phyloP scores from a whole-genome alignment of 2,797 vertebrate species.

The Urosaurus nigricauda region DNA sequence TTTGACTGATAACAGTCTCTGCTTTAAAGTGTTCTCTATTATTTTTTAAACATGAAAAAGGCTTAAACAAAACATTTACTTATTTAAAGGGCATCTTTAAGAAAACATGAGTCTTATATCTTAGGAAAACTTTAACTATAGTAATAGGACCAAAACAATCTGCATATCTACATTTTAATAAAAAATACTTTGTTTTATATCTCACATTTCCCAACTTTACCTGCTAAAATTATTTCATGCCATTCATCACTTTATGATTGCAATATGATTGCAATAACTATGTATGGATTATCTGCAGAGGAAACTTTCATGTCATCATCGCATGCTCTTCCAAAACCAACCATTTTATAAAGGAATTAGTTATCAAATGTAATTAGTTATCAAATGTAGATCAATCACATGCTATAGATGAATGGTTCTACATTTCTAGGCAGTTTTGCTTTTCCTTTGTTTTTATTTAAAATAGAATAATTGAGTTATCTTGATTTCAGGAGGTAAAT shows the following conservation, averaged over 20 bases:
- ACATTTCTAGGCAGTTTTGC: too few relatives aligned
- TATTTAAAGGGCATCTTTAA: background rate
- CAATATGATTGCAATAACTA: too few relatives aligned
- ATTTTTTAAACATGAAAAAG: slow-evolving; percentile 2
- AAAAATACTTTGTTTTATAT: background rate
- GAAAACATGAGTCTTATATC: background rate
- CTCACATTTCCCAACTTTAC: background rate
- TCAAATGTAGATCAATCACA: too few relatives aligned
- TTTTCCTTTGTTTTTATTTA: too few relatives aligned
- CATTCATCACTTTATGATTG: background rate
- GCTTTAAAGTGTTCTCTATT: background rate
- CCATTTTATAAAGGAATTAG: too few relatives aligned
- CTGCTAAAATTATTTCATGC: background rate
- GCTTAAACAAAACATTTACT: background rate
- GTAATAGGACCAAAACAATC: background rate
- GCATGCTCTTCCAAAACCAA: too few relatives aligned
- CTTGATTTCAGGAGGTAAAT: too few relatives aligned
- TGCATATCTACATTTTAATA: background rate
- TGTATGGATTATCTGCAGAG: too few relatives aligned
- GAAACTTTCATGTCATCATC: too few relatives aligned
- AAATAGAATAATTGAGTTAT: too few relatives aligned
- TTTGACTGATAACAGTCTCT: slow-evolving; percentile 19
- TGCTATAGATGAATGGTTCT: too few relatives aligned
- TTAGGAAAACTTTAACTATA: background rate
- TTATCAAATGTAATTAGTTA: too few relatives aligned